phyloP scores from a whole-genome alignment of 2,113 vertebrate species.

The Syngnathus floridae region DNA sequence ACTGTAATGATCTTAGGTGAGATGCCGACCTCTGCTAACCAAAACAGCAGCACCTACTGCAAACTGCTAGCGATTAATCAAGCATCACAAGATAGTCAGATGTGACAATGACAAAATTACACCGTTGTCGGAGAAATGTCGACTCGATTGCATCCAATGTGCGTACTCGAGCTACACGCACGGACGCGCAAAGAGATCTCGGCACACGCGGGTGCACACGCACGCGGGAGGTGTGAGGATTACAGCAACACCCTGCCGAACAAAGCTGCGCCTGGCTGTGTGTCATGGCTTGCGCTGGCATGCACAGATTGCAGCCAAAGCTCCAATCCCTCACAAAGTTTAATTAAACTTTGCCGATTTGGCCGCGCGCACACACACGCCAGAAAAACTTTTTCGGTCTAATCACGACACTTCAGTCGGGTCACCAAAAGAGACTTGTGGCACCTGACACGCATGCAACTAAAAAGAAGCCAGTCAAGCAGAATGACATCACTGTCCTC shows the following conservation, averaged over 20 bases:
- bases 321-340: slow-evolving; percentile 63
- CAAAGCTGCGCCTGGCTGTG: slow-evolving; percentile 18
- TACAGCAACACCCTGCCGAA: slow-evolving; percentile 46
- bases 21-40: not conserved
- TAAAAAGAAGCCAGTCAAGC: slow-evolving; percentile 25
- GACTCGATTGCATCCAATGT: not conserved
- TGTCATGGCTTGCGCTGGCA: slow-evolving; percentile 33
- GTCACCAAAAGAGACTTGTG: not conserved
- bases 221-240: slow-evolving; percentile 54
- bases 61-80: not conserved
- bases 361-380: slow-evolving; percentile 17
- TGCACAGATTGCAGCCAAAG: slow-evolving; percentile 64
- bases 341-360: slow-evolving; percentile 65
- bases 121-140: not conserved
- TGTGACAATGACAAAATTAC: not conserved
- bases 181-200: not conserved
- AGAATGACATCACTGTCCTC: slow-evolving; percentile 34
- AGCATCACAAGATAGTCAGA: not conserved
- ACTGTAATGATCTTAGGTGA: too few relatives aligned
- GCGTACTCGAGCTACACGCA: not conserved
- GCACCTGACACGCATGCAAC: not conserved
- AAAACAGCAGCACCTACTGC: not conserved
- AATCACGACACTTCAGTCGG: not conserved
- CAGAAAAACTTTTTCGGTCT: not conserved
- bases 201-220: not conserved